These are phyloP conservation scores for Syrista parreyssii DNA, from an alignment of 2,888 invertebrate species.

Conservation along the genomic window DNA sequence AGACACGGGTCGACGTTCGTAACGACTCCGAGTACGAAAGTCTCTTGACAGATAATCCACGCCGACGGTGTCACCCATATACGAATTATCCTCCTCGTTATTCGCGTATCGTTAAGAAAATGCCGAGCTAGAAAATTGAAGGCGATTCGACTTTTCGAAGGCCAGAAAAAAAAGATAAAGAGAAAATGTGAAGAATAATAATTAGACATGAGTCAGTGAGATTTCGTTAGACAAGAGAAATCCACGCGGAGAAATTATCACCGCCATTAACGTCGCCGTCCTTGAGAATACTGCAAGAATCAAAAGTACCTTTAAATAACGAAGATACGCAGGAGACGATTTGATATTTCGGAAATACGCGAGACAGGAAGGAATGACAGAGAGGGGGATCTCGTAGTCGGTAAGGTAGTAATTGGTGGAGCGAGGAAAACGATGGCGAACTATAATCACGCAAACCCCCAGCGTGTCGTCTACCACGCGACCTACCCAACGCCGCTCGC, in stretches of 20 bases:
- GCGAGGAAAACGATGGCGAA: slow-evolving; percentile 54
- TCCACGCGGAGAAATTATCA: neutral
- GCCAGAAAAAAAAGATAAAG: neutral
- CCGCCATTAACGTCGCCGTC: neutral
- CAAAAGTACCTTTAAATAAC: neutral
- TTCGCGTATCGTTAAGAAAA: neutral
- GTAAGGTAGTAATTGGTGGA: slow-evolving; percentile 1
- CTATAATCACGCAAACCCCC: slow-evolving; percentile 63
- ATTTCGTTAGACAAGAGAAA: no score
- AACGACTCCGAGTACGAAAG: slow-evolving; percentile 40
- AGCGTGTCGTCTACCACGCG: slow-evolving; percentile 65
- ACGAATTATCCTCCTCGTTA: neutral
- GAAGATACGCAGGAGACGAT: neutral
- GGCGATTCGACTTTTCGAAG: neutral
- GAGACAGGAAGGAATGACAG: neutral
- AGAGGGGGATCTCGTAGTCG: slow-evolving; percentile 2
- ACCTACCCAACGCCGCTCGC: slow-evolving; percentile 65
- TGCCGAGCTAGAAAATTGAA: neutral
- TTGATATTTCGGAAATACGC: neutral
- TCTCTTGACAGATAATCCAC: slow-evolving; percentile 43
- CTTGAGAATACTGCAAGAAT: neutral
- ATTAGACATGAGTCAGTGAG: no score
- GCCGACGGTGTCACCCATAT: neutral
- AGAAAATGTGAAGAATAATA: no score
- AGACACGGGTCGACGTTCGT: slow-evolving; percentile 32